phyloP scores from a whole-genome alignment of 2,113 vertebrate genomes.

The Symphodus melops region DNA sequence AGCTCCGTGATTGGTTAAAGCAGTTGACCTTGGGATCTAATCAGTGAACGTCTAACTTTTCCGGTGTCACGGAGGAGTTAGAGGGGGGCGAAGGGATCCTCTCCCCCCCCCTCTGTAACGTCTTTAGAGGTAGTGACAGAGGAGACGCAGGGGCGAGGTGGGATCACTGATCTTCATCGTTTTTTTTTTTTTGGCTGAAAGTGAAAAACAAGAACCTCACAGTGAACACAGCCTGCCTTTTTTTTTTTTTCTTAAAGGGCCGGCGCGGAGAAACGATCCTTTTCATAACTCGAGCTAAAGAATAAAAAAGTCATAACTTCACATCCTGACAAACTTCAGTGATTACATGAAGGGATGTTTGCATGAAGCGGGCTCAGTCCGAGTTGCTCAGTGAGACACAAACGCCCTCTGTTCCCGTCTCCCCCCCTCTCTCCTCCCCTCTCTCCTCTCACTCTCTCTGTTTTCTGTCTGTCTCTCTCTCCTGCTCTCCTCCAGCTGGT shows the following conservation, averaged over 20 bases:
- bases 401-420: slow-evolving; percentile 62
- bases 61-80: no score
- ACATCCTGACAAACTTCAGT: slow-evolving; percentile 19
- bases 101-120: no score
- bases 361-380: neutral
- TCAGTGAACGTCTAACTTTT: no score
- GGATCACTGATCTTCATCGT: no score
- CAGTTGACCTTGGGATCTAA: no score
- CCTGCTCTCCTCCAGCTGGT: slow-evolving; percentile 72
- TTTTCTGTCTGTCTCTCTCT: slow-evolving; percentile 9
- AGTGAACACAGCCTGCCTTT: neutral
- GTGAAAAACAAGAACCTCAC: neutral
- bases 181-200: no score
- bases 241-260: no score
- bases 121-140: no score
- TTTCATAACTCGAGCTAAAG: neutral
- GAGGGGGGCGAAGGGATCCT: no score
- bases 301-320: slow-evolving; percentile 5
- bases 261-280: neutral
- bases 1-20: no score
- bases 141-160: no score
- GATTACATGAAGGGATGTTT: slow-evolving; percentile 36
- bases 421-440: slow-evolving; percentile 14
- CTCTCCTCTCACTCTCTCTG: slow-evolving; percentile 36
- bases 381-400: slow-evolving; percentile 50